These are phyloP conservation scores for Koerneria pararmatus DNA, from an alignment of 2,888 invertebrate species.

Conservation along the genomic window DNA sequence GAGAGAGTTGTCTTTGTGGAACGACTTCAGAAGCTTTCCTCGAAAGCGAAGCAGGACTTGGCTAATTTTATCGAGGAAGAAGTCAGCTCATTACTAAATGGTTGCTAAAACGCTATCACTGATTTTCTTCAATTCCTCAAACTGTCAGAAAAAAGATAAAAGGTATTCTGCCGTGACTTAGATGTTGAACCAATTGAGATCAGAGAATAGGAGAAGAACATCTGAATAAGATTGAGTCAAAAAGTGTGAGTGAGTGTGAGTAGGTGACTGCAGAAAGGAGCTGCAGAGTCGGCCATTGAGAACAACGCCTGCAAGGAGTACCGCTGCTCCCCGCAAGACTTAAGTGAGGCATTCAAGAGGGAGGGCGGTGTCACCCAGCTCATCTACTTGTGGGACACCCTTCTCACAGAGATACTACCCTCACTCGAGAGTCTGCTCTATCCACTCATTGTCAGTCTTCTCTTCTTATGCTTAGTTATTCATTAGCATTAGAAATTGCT, in stretches of 20 bases:
- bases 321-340: conserved; percentile 7
- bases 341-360: conserved; percentile 1
- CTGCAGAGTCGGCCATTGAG: conserved; percentile 13
- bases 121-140: too few relatives aligned
- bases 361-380: conserved; percentile 16
- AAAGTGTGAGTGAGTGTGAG: too few relatives aligned
- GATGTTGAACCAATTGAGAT: too few relatives aligned
- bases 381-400: conserved; percentile 2
- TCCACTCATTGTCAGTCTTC: too few relatives aligned
- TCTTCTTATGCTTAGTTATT: too few relatives aligned
- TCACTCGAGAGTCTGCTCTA: conserved; percentile 17
- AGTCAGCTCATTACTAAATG: neutral
- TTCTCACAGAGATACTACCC: conserved; percentile 15
- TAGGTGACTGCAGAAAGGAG: conserved; percentile 19
- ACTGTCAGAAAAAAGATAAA: too few relatives aligned
- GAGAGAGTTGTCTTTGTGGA: conserved; percentile 9
- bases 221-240: too few relatives aligned
- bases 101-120: too few relatives aligned
- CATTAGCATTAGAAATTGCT: too few relatives aligned
- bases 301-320: conserved; percentile 20
- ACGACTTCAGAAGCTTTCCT: neutral
- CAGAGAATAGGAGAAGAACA: too few relatives aligned
- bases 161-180: too few relatives aligned
- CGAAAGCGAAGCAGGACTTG: conserved; percentile 13
- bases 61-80: conserved; percentile 13